phyloP scores from a whole-genome alignment of 2,888 invertebrate species.

The Leptura quadrifasciata region DNA sequence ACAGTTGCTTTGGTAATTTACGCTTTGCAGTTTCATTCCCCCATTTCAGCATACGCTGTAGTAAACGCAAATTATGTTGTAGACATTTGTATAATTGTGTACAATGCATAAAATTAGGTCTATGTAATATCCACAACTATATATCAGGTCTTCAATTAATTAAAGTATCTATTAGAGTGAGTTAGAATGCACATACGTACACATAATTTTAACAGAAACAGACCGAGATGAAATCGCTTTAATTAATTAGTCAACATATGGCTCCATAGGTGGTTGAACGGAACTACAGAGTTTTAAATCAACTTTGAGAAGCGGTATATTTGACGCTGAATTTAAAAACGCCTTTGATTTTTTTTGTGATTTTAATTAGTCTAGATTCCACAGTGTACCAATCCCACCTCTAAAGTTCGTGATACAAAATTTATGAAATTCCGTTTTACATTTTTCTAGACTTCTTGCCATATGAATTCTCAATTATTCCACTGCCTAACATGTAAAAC shows the following conservation, averaged over 20 bases:
- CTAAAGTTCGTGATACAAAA: neutral
- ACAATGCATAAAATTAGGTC: conserved; percentile 45
- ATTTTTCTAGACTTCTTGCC: neutral
- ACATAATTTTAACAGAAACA: neutral
- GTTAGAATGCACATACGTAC: conserved; percentile 6
- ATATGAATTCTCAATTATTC: neutral
- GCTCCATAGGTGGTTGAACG: conserved; percentile 31
- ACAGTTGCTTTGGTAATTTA: conserved; percentile 37
- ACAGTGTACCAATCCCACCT: conserved; percentile 8
- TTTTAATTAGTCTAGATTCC: conserved; percentile 24
- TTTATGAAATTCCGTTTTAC: neutral
- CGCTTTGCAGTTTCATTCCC: conserved; percentile 32
- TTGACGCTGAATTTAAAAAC: conserved; percentile 26
- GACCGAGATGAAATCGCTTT: neutral
- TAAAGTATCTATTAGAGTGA: conserved; percentile 24
- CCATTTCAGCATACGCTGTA: conserved; percentile 34
- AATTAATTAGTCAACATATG: conserved; percentile 35
- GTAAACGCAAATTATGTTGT: conserved; percentile 41
- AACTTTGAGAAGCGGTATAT: conserved; percentile 23
- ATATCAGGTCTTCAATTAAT: conserved; percentile 33
- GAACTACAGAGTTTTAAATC: conserved; percentile 11
- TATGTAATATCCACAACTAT: conserved; percentile 35
- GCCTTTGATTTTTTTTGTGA: conserved; percentile 25
- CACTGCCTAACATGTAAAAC: neutral
- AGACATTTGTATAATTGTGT: conserved; percentile 46